phyloP scores from a whole-genome alignment of 2,797 vertebrate species.

The Myotis pilosus region DNA sequence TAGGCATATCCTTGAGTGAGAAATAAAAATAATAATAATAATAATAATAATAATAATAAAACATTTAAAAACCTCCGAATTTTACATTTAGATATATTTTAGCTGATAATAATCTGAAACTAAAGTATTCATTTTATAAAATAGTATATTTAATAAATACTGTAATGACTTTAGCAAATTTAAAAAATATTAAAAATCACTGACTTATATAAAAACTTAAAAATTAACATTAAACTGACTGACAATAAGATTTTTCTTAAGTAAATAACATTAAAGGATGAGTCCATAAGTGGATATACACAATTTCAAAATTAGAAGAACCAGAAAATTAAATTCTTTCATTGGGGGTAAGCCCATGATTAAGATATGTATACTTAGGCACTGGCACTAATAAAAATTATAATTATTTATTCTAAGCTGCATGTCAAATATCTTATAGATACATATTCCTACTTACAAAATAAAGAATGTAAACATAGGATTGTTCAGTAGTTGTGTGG shows the following conservation, averaged over 20 bases:
- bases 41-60: too few relatives aligned
- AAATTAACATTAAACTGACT: not conserved
- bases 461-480: not conserved
- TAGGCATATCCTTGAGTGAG: too few relatives aligned
- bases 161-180: not conserved
- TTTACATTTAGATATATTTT: not conserved
- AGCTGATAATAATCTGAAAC: not conserved
- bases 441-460: not conserved
- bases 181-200: not conserved
- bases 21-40: too few relatives aligned
- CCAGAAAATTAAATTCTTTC: not conserved
- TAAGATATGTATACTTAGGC: not conserved
- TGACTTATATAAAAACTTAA: not conserved
- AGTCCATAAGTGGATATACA: not conserved
- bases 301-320: not conserved
- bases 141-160: not conserved
- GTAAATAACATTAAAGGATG: not conserved
- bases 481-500: not conserved
- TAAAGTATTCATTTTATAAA: not conserved
- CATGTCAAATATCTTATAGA: not conserved
- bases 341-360: not conserved
- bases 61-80: not conserved
- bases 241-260: not conserved
- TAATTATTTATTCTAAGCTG: not conserved
- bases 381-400: not conserved